These are phyloP conservation scores for Coreoperca whiteheadi DNA, from an alignment of 2,113 vertebrate genomes.

Conservation along the genomic window DNA sequence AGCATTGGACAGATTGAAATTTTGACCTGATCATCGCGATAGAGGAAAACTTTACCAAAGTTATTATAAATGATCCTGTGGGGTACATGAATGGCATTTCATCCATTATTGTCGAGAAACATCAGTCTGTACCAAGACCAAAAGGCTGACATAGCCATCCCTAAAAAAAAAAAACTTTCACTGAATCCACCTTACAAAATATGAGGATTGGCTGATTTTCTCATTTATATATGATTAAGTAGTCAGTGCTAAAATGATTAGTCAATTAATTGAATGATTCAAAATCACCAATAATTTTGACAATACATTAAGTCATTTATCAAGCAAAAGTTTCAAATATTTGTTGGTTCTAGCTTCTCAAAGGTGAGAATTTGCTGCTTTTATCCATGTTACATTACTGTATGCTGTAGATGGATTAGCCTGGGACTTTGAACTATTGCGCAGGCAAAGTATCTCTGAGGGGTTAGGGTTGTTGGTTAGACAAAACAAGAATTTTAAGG, in stretches of 20 bases:
- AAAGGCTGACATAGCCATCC: too few relatives aligned
- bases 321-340: not conserved
- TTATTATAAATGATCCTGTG: not conserved
- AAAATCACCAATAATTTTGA: not conserved
- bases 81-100: not conserved
- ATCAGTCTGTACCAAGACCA: not conserved
- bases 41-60: not conserved
- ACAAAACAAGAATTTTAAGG: constrained; percentile 1
- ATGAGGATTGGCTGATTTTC: not conserved
- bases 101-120: not conserved
- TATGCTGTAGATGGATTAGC: not conserved
- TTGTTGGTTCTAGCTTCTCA: not conserved
- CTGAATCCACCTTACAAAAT: not conserved
- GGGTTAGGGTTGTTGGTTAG: not conserved
- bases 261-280: not conserved
- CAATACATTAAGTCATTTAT: not conserved
- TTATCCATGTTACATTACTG: not conserved
- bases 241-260: not conserved
- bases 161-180: not conserved
- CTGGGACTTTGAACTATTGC: not conserved
- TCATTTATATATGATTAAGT: not conserved
- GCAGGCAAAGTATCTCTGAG: not conserved
- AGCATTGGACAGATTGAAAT: not conserved
- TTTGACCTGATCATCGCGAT: not conserved
- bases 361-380: not conserved